These are phyloP conservation scores for Riparia riparia DNA, from an alignment of 2,113 vertebrate species.

Conservation along the genomic window DNA sequence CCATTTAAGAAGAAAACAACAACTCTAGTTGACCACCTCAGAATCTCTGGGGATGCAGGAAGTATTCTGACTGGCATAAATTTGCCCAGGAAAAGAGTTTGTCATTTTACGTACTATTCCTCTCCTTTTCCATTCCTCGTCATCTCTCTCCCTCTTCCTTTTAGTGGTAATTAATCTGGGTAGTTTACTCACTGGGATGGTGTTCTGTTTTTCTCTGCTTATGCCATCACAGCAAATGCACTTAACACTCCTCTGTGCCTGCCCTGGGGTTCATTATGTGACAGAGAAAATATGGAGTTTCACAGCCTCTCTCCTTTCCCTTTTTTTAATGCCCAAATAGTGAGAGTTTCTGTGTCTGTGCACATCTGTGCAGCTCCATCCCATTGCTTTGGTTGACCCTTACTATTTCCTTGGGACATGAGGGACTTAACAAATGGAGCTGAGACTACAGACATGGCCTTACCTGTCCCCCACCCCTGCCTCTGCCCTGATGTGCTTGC, in stretches of 20 bases:
- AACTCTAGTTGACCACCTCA: not conserved
- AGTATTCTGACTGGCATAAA: not conserved
- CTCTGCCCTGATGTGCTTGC: not conserved
- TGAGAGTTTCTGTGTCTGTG: not conserved
- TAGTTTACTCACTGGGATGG: not conserved
- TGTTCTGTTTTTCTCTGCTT: not conserved
- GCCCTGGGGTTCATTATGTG: not conserved
- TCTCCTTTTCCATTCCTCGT: not conserved
- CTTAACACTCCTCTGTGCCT: not conserved
- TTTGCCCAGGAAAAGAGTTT: not conserved
- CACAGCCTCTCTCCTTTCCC: not conserved
- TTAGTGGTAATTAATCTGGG: not conserved
- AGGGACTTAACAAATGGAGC: not conserved
- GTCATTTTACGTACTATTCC: not conserved
- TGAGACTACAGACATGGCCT: not conserved
- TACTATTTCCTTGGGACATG: not conserved
- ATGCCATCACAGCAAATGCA: not conserved
- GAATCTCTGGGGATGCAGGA: not conserved
- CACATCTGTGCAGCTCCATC: not conserved
- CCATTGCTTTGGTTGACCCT: not conserved
- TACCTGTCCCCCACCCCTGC: accelerated
- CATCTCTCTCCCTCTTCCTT: not conserved
- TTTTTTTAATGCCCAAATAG: not conserved
- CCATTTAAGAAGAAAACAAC: not conserved
- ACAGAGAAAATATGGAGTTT: not conserved